Percentiles rank a stretch among this genome's conserved stretches.
Conservation (phyloP, 2,797 vertebrate species). For the Protosalanx chinensis region DNA sequence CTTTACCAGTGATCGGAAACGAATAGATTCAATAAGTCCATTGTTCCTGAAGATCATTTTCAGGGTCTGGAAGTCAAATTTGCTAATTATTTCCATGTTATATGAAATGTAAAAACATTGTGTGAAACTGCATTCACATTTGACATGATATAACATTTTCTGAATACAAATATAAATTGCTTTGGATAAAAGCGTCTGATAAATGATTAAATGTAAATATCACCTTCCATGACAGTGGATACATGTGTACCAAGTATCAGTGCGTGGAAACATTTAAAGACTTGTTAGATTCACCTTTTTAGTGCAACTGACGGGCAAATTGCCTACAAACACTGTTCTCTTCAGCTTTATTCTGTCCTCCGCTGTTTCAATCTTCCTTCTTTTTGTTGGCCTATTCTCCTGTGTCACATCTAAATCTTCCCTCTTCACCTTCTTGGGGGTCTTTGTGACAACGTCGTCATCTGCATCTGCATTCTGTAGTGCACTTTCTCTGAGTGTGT, state of each 20-base stretch:
- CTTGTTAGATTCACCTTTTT: conserved; percentile 72
- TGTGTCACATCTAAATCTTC: conserved; percentile 35
- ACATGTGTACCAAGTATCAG: no score
- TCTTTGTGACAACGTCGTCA: conserved; percentile 49
- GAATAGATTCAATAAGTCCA: conserved; percentile 84
- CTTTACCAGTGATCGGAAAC: conserved; percentile 91
- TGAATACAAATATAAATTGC: no score
- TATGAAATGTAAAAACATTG: neutral
- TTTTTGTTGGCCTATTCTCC: conserved; percentile 48
- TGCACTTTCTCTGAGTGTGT: conserved; percentile 73
- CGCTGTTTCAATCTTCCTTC: conserved; percentile 45
- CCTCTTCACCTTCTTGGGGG: conserved; percentile 48
- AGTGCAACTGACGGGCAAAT: conserved; percentile 80
- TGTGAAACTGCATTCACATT: neutral
- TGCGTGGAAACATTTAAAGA: no score
- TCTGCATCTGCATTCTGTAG: conserved; percentile 79
- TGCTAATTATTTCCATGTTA: neutral
- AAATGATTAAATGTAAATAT: no score
- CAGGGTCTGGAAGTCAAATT: conserved; percentile 69
- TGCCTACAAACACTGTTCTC: conserved; percentile 92
- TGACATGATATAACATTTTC: no score
- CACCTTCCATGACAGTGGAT: no score
- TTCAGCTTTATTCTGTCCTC: conserved; percentile 73
- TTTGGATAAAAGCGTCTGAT: no score
- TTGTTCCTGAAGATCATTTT: conserved; percentile 79